Evolutionary conservation across 2,888 invertebrate genomes (phyloP).

Genomic region (Herminia tarsipennalis): DNA sequence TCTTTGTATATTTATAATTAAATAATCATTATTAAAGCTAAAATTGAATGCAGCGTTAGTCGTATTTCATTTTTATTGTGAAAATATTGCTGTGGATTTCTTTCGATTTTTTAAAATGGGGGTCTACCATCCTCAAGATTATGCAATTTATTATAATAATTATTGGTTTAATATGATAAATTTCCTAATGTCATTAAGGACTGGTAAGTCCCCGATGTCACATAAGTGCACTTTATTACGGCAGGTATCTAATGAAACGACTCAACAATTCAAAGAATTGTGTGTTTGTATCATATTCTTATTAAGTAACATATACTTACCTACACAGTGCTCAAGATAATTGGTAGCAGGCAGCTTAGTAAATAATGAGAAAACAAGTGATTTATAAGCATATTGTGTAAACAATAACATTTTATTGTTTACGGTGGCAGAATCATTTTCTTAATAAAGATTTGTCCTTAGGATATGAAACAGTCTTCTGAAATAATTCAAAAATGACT

Average conservation of each 20-base stretch:
- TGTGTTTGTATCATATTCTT: too few species aligned
- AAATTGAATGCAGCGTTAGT: background rate
- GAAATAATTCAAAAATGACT: too few species aligned
- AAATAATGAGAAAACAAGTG: too few species aligned
- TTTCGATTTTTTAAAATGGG: background rate
- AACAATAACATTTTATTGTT: too few species aligned
- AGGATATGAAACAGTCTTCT: too few species aligned
- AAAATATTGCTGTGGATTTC: background rate
- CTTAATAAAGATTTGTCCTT: too few species aligned
- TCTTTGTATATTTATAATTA: background rate
- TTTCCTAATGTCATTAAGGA: background rate
- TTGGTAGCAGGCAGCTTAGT: too few species aligned
- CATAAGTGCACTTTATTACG: background rate
- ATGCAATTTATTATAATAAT: background rate
- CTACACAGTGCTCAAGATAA: too few species aligned
- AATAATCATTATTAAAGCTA: too few species aligned
- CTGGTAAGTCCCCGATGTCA: background rate
- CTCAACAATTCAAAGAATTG: background rate
- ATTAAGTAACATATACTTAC: too few species aligned
- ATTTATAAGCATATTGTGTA: too few species aligned
- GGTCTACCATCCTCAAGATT: background rate
- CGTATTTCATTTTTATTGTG: background rate
- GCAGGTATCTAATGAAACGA: background rate
- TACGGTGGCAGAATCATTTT: too few species aligned
- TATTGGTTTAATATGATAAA: slow-evolving; percentile 1